These are phyloP conservation scores for Aphidoletes aphidimyza DNA, from an alignment of 2,888 invertebrate species.

Conservation along the genomic window DNA sequence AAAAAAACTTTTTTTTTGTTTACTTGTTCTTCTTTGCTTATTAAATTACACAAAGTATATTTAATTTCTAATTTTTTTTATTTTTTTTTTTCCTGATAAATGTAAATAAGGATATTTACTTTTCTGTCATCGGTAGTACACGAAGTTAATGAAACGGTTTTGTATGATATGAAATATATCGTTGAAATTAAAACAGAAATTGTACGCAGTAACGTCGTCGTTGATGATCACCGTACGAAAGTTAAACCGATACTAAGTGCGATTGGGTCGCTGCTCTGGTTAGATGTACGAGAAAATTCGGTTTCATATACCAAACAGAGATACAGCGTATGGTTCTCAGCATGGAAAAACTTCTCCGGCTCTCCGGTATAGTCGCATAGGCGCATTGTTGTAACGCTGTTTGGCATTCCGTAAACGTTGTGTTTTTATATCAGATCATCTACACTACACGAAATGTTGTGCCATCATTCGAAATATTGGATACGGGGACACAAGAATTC, in stretches of 20 bases:
- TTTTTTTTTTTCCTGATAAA: no score
- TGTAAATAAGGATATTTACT: no score
- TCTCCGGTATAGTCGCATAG: no score
- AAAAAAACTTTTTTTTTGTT: no score
- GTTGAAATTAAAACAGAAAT: no score
- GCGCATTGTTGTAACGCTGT: not conserved
- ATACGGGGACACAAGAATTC: no score
- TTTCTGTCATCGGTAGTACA: no score
- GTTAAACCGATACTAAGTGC: conserved; percentile 36
- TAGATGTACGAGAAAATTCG: conserved; percentile 1
- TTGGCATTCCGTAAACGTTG: conserved; percentile 4
- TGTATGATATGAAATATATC: not conserved
- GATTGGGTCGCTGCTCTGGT: not conserved
- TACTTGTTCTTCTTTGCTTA: no score
- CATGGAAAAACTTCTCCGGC: not conserved
- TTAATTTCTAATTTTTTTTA: no score
- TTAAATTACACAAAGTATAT: no score
- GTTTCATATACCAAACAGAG: not conserved
- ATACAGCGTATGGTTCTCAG: not conserved
- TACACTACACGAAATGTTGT: conserved; percentile 19
- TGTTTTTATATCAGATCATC: conserved; percentile 45
- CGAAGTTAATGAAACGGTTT: no score
- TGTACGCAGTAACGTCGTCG: conserved; percentile 5
- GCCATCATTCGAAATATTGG: no score
- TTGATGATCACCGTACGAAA: conserved; percentile 43